A percentile compares a stretch with the other conserved stretches of the same genome.
Conservation (phyloP, 2,113 vertebrate genomes). For the Cisticola juncidis region DNA sequence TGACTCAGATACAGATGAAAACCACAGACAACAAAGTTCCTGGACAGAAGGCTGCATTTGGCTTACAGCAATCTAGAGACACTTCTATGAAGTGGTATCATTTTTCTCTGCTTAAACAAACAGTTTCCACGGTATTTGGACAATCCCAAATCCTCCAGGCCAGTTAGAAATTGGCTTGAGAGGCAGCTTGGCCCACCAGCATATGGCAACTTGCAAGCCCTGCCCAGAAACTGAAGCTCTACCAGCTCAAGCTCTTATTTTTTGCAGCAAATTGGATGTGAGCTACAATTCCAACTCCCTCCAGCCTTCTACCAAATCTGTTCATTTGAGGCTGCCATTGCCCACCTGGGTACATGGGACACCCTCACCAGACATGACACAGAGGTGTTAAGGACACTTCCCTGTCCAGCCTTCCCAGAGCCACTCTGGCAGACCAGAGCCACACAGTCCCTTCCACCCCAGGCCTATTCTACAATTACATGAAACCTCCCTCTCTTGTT, state of each 20-base stretch:
- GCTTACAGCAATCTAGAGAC: not conserved
- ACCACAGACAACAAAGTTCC: not conserved
- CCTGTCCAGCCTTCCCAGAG: not conserved
- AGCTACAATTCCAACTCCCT: not conserved
- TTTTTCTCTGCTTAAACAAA: not conserved
- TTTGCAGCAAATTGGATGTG: not conserved
- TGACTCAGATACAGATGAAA: not conserved
- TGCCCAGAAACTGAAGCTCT: not conserved
- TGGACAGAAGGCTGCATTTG: not conserved
- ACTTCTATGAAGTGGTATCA: not conserved
- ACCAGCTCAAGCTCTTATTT: not conserved
- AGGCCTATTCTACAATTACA: not conserved
- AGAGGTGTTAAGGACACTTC: not conserved
- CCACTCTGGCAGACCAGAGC: not conserved
- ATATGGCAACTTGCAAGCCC: not conserved
- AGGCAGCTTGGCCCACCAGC: not conserved
- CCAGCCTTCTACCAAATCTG: not conserved
- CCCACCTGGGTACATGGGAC: rapidly evolving
- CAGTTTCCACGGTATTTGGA: not conserved
- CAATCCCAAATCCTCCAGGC: not conserved
- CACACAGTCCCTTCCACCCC: not conserved
- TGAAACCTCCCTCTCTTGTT: not conserved
- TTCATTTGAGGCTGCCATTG: not conserved
- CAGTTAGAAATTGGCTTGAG: not conserved
- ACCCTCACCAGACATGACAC: not conserved